phyloP scores from a whole-genome alignment of 2,888 invertebrate genomes.

The Deladenus siricidicola region DNA sequence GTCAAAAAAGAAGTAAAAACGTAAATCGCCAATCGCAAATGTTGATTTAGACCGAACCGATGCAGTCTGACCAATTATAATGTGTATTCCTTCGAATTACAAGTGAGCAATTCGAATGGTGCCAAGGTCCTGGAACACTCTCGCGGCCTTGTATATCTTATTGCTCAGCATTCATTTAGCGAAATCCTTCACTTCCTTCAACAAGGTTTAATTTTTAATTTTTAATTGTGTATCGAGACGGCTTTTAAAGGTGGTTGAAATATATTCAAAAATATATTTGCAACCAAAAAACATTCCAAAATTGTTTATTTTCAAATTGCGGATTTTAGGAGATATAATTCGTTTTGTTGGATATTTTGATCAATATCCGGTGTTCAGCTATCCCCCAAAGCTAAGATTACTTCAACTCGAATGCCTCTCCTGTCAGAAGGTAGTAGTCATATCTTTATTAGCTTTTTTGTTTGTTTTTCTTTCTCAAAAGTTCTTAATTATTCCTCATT shows the following conservation, averaged over 20 bases:
- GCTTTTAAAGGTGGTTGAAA: no score
- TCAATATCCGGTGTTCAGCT: slow-evolving; percentile 45
- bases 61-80: slow-evolving; percentile 41
- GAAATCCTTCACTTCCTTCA: slow-evolving; percentile 36
- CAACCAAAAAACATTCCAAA: no score
- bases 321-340: slow-evolving; percentile 43
- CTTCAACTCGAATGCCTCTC: slow-evolving; percentile 42
- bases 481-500: background rate
- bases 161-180: slow-evolving; percentile 36
- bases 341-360: slow-evolving; percentile 45
- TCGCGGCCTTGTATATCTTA: slow-evolving; percentile 39
- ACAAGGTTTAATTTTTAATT: slow-evolving; percentile 37
- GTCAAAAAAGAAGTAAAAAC: no score
- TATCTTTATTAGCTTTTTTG: no score
- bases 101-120: slow-evolving; percentile 46
- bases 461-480: no score
- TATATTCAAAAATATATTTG: no score
- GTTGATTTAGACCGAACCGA: slow-evolving; percentile 28
- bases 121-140: slow-evolving; percentile 33
- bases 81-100: slow-evolving; percentile 44
- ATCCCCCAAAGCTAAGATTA: slow-evolving; percentile 40
- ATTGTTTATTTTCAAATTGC: no score
- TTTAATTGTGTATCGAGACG: no score
- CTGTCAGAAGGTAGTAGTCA: slow-evolving; percentile 37
- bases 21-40: no score